Conservation (phyloP, 2,797 vertebrate species). For the Helarctos malayanus region DNA sequence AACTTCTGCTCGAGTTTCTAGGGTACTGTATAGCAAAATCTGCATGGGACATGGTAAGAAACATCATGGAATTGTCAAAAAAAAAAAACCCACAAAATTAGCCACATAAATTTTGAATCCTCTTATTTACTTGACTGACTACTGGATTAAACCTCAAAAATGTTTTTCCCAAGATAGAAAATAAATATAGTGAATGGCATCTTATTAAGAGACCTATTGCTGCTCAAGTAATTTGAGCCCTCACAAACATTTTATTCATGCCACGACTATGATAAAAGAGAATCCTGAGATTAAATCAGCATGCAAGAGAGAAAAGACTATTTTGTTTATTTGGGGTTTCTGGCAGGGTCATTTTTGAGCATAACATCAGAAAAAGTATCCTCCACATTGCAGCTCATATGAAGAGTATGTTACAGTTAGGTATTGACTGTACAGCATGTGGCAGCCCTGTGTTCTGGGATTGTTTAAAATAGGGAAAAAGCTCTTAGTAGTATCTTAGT, state of each 20-base stretch:
- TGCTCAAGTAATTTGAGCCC: not conserved
- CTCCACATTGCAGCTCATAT: not conserved
- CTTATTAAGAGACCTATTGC: not conserved
- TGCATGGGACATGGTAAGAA: not conserved
- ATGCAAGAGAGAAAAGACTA: not conserved
- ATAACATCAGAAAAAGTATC: not conserved
- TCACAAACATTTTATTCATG: not conserved
- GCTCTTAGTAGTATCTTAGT: not conserved
- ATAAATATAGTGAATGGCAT: not conserved
- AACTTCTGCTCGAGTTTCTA: not conserved
- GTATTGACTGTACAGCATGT: no score
- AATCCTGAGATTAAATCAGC: not conserved
- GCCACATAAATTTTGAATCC: not conserved
- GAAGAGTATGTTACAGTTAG: not conserved
- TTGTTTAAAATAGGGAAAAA: conserved; percentile 1
- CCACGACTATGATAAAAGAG: not conserved
- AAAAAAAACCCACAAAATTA: not conserved
- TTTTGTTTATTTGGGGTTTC: not conserved
- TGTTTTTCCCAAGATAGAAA: not conserved
- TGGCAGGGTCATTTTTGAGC: not conserved
- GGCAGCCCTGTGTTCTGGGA: not conserved
- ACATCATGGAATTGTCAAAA: not conserved
- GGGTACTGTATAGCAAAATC: not conserved
- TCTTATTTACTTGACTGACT: not conserved
- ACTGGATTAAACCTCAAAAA: not conserved